phyloP scores from a whole-genome alignment of 2,113 vertebrate species.

The Nibea coibor region DNA sequence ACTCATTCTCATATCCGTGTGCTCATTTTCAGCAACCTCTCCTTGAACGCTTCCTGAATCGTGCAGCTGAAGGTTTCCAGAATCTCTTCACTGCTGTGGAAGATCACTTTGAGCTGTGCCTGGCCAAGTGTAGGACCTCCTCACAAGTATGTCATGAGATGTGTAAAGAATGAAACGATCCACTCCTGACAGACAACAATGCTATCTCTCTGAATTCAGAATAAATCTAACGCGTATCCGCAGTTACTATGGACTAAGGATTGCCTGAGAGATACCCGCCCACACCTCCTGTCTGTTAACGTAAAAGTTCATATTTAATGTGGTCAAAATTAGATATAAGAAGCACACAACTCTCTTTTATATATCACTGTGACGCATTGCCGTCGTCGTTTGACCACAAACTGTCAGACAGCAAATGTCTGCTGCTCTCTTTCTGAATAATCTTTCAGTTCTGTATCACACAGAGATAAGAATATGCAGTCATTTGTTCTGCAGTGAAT shows the following conservation, averaged over 20 bases:
- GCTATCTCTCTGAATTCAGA: neutral
- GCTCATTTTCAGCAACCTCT: slow-evolving; percentile 88
- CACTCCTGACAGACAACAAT: neutral
- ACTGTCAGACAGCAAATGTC: neutral
- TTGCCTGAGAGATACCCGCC: neutral
- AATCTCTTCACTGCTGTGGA: slow-evolving; percentile 98
- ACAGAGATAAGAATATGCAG: neutral
- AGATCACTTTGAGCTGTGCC: slow-evolving; percentile 96
- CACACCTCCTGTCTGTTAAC: neutral
- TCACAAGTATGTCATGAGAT: slow-evolving; percentile 89
- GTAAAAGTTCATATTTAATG: neutral
- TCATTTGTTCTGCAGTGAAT: neutral
- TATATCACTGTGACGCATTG: neutral
- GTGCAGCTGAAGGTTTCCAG: slow-evolving; percentile 93
- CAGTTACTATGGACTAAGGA: too few species aligned
- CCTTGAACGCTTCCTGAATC: slow-evolving; percentile 94
- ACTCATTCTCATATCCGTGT: slow-evolving; percentile 37
- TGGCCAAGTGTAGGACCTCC: slow-evolving; percentile 97
- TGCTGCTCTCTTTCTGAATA: neutral
- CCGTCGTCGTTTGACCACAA: neutral
- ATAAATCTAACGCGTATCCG: neutral
- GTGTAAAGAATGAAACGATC: neutral
- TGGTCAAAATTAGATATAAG: neutral
- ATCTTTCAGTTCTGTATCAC: neutral
- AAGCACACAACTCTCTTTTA: neutral